These are phyloP conservation scores for Okapia johnstoni DNA, from an alignment of 2,113 vertebrate genomes.

Conservation along the genomic window DNA sequence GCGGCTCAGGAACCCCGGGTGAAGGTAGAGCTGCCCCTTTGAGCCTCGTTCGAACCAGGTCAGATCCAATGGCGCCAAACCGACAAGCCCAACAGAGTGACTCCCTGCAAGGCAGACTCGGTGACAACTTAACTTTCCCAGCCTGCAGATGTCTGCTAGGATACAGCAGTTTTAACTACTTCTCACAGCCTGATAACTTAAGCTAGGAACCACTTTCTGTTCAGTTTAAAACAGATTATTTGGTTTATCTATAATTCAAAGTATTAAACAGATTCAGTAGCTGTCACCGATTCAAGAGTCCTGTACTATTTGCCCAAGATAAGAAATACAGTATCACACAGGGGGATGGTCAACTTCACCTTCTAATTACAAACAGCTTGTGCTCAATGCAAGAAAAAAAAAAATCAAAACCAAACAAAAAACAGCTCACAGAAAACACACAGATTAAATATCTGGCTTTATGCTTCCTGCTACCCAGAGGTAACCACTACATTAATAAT, in stretches of 20 bases:
- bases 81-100: rapidly evolving
- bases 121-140: rapidly evolving
- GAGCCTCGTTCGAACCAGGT: background rate
- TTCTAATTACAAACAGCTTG: background rate
- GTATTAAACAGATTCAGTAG: too few species aligned
- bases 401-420: background rate
- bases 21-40: background rate
- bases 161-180: too few species aligned
- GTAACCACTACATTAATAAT: background rate
- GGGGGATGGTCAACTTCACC: background rate
- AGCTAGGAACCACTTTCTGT: background rate
- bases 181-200: background rate
- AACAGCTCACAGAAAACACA: background rate
- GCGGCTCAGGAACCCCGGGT: background rate
- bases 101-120: too few species aligned
- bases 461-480: background rate
- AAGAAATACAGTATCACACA: background rate
- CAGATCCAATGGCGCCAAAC: rapidly evolving
- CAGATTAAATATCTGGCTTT: background rate
- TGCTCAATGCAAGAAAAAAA: background rate
- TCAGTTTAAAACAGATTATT: background rate
- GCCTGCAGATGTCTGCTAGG: rapidly evolving
- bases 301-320: background rate
- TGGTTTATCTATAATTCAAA: background rate
- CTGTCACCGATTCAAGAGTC: background rate